Base-by-base conservation (phyloP, 2,888 invertebrate species). In the Epsilonema sp. region DNA sequence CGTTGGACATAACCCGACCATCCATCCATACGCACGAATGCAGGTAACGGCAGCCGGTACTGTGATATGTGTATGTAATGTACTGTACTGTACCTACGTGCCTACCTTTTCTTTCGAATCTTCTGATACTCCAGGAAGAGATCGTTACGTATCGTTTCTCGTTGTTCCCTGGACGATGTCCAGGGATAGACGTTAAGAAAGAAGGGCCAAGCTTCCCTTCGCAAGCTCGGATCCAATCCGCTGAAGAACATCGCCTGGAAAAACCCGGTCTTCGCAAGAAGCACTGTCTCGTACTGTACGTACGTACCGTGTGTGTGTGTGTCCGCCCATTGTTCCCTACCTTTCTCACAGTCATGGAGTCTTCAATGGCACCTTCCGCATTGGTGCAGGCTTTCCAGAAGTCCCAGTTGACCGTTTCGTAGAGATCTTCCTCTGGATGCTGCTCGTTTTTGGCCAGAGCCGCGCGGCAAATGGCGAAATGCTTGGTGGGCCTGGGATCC, bases 191-290 rank as follows among this genome's bases (percentile, higher is more conserved):
- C 86, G 60, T 86, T 83, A 5, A 92, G 71, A 23, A 92, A 73
- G 65, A 90, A 90, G 1, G 90, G 90, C 90, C 90, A 92, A 2
- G 87, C 81, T 58, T 86, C 83, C 63, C 81, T 79, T 37, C 90
- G 74, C 40, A 90, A 67, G 47, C 77, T 78, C 48, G 81, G 78
- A 54, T 89, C 86, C 54, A 92, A 72, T 0, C 86, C 86, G 3
- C 87, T 87, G 63, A 90, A 89, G 67, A 90, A 90, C 22, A 89
- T 79, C 46, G 82, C 68, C 73, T 73, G 58, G 16, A 63, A n/a
- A n/a, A n/a, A n/a, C n/a, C n/a, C n/a, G n/a, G n/a, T n/a, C n/a
- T n/a, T n/a, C n/a, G n/a, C n/a, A n/a, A n/a, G n/a, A n/a, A n/a
- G n/a, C n/a, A n/a, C n/a, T n/a, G n/a, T n/a, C n/a, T n/a, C n/a